A percentile compares a stretch with the other conserved stretches of the same genome.
phyloP scores from a whole-genome alignment of 2,888 invertebrate species.

The Orthosia gothica region DNA sequence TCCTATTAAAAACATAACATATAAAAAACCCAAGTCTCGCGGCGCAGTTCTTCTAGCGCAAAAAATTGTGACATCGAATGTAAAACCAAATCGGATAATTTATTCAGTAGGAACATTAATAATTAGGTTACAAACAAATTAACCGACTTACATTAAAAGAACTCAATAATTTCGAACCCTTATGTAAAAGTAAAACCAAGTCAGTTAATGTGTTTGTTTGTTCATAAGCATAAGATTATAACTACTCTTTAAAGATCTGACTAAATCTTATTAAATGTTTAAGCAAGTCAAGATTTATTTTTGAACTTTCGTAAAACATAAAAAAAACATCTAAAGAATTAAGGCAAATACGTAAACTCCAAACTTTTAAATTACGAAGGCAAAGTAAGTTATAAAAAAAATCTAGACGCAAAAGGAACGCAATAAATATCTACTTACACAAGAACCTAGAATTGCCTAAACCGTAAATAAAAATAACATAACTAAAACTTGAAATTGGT shows the following conservation, averaged over 20 bases:
- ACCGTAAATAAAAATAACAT: slow-evolving; percentile 38
- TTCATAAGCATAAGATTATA: background rate
- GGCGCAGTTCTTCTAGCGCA: too few relatives aligned
- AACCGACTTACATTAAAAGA: too few relatives aligned
- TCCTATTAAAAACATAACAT: too few relatives aligned
- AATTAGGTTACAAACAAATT: too few relatives aligned
- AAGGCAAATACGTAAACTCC: background rate
- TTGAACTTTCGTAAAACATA: background rate
- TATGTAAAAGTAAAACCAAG: too few relatives aligned
- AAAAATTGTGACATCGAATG: too few relatives aligned
- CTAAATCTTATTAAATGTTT: slow-evolving; percentile 2
- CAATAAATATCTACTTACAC: slow-evolving; percentile 22
- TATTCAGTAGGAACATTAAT: too few relatives aligned
- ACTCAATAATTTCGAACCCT: too few relatives aligned
- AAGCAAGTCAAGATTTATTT: background rate
- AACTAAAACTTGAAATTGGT: slow-evolving; percentile 52
- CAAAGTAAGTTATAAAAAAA: slow-evolving; percentile 17
- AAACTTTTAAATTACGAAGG: slow-evolving; percentile 16
- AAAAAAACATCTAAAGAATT: slow-evolving; percentile 9
- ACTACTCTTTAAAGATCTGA: background rate
- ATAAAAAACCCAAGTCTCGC: too few relatives aligned
- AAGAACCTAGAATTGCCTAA: slow-evolving; percentile 11
- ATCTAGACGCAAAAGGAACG: slow-evolving; percentile 10
- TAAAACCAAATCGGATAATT: too few relatives aligned
- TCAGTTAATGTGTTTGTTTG: too few relatives aligned